Base-by-base conservation (phyloP, 2,113 vertebrate genomes). In the Ceuthmochares aereus region DNA sequence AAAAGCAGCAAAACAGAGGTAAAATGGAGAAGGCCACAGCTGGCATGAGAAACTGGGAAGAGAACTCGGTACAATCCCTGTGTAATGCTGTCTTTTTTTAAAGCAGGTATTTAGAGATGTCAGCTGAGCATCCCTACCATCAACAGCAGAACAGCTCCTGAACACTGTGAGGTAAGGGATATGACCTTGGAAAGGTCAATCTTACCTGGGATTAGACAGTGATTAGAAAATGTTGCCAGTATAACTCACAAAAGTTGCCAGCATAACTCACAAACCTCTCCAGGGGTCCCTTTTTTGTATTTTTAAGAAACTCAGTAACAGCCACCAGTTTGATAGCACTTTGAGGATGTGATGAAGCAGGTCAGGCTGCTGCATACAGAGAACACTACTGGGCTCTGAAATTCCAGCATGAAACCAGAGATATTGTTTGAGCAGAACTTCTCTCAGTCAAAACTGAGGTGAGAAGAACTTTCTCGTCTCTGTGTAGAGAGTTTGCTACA, bases 291-390 rank as follows among this genome's bases (percentile, higher is more conserved):
- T 6, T 67, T 75, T 75, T 34, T 37, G 11, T 77, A 30, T 73
- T 86, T 93, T 89, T 88, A 54, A 72, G 32, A 54, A 92, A 77
- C 8, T 70, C 55, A 34, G 30, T 36, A 90, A 17, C 29, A 87
- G 23, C 64, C 8, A 0, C 77, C 69, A 63, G 43, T 34, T 73
- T 66, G 36, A 55, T 26, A 63, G 51, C 0, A 0, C 36, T 54
- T 70, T 79, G 43, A 47, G 26, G 9, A 40, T 74, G 26, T 55
- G 76, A 10, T 42, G 18, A 34, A 78, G 32, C 60, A 59, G 12
- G 73, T 78, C 60, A 87, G 51, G n/a, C 11, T 55, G 26, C 36
- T 78, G 9, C 25, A 21, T 87, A 22, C 34, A 37, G 47, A 81
- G 84, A 79, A 81, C 63, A 19, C 19, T 58, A 9, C 13, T 29